Base-by-base conservation (phyloP, 2,113 vertebrate species). In the pig (Sus scrofa) region DNA sequence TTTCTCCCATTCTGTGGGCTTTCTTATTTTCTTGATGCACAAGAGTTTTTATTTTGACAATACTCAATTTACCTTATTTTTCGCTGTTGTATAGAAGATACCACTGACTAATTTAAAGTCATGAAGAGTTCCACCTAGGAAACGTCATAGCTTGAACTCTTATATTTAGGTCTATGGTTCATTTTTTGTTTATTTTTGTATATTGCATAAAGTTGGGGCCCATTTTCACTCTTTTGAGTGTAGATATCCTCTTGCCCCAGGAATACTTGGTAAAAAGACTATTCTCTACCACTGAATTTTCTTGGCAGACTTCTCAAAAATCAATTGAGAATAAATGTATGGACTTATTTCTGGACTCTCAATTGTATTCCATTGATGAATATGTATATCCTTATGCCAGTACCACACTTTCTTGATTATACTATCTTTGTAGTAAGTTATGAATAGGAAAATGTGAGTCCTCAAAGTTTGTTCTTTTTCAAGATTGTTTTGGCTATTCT, bases 321-420 rank as follows among this genome's bases (percentile, higher is more conserved):
- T 71, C 63, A 97, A 32, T 88, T 77, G 65, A 93, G 37, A 74
- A 94, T 89, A 81, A 85, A 71, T 71, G 3, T n/a, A 92, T 68
- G 18, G 58, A n/a, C n/a, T 87, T 96, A 89, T 97, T 96, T 97
- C 90, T 95, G 77, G 67, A 86, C 65, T 92, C 71, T 85, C 39
- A 34, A 27, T 91, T 88, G 65, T 90, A n/a, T 62, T 78, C 83
- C 67, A 82, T 4, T 94, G 89, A 94, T 95, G 93, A 97, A 97
- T 97, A 94, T 97, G 96, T 65, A 95, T 96, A 63, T 67, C 91
- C 88, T 86, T 98, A 88, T 98, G 93, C 68, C 18, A 32, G 68
- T 54, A 52, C 30, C 37, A 91, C 65, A 87, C 26, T 83, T 30
- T 86, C 88, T 87, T 97, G 85, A 95, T 92, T 94, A 92, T 20